Evolutionary conservation across 2,797 vertebrate species (phyloP).

Genomic region (Enteromius unitaeniatus): DNA sequence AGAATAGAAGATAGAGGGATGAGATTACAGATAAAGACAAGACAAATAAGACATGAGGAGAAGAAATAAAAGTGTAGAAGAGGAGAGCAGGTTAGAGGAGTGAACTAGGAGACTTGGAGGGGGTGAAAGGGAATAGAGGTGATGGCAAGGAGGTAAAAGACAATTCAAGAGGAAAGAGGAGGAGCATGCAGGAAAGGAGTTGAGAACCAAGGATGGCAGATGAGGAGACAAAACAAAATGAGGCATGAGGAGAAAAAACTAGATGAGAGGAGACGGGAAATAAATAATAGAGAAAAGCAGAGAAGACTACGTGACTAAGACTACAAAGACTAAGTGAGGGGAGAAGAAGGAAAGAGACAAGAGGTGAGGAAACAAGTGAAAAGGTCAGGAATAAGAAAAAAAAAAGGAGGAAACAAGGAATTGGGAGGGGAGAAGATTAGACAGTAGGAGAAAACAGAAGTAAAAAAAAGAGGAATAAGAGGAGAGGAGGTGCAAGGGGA

Average conservation of each 20-base stretch:
- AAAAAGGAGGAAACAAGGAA: background rate
- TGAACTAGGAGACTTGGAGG: background rate
- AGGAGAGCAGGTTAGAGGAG: background rate
- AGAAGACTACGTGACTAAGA: too few relatives aligned
- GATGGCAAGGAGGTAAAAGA: background rate
- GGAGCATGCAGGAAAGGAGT: background rate
- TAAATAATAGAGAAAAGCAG: background rate
- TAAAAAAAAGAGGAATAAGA: background rate
- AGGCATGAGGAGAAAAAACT: background rate
- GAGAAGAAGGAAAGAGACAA: background rate
- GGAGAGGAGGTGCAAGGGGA: background rate
- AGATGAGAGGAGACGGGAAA: background rate
- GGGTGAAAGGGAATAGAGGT: background rate
- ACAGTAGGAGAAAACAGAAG: background rate
- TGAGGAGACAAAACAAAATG: background rate
- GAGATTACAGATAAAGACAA: too few relatives aligned
- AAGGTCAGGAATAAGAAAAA: too few relatives aligned
- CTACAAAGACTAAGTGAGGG: background rate
- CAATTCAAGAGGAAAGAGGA: slow-evolving; percentile 4
- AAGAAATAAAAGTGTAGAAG: background rate
- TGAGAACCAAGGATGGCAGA: background rate
- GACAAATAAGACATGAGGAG: too few relatives aligned
- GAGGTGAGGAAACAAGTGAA: slow-evolving; percentile 1
- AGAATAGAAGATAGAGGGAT: background rate
- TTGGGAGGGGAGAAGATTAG: background rate